Base-by-base conservation (phyloP, 2,797 vertebrate species). In the Molossus molossus region DNA sequence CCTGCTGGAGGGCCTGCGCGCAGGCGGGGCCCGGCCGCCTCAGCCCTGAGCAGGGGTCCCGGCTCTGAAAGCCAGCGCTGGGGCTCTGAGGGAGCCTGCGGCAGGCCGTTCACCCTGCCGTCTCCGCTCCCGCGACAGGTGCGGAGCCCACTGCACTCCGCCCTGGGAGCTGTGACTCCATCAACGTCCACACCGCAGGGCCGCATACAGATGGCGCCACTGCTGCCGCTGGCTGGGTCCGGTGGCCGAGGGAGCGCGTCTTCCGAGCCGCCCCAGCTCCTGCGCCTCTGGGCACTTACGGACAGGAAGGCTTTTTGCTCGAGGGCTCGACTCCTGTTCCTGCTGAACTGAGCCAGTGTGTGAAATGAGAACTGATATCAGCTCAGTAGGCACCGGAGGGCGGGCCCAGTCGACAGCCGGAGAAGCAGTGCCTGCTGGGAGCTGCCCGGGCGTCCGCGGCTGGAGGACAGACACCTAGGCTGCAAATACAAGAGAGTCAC, bases 301-400 rank as follows among this genome's bases (percentile, higher is more conserved):
- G 9, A 76, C 85, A 11, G 85, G 92, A 67, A 91, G 97, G 96
- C 94, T 97, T 97, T 98, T 98, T 98, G 98, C 98, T 98, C 97
- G 98, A 97, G 99, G 99, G 99, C 99, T 98, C 98, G 98, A 99
- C 99, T 99, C 99, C 99, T 99, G 99, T 99, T 99, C 99, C 99
- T 99, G 99, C 99, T 99, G 99, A 99, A 99, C 99, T 99, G 99
- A 99, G 99, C 99, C 99, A 99, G 99, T 99, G 98, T 99, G 98
- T 99, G 98, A 98, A 98, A 98, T 98, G 98, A 99, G 98, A 99
- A 99, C 99, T 99, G 99, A 99, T 99, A 99, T 99, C 99, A 99
- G 99, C 99, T 99, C 99, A 99, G 99, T 99, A 99, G 99, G 99
- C 99, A 99, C 99, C 98, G 99, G 99, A 99, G 99, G 99, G 98